These are phyloP conservation scores for Smutsia gigantea DNA, from an alignment of 2,797 vertebrate genomes.

Conservation along the genomic window DNA sequence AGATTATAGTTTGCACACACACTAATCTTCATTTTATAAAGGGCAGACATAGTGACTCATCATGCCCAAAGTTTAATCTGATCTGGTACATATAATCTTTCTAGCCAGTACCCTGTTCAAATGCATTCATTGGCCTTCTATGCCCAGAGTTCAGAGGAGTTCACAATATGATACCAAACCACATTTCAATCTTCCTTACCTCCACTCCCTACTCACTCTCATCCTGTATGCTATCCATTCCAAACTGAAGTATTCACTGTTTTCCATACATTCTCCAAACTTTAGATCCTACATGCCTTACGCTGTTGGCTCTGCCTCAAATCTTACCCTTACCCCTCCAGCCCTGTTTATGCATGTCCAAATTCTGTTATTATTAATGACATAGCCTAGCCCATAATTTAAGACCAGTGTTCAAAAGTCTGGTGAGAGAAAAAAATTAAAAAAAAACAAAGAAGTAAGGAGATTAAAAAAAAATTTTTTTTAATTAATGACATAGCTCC, in stretches of 20 bases:
- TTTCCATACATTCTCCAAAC: not conserved
- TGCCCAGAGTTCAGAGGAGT: not conserved
- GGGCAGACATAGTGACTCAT: not conserved
- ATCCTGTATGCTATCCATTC: not conserved
- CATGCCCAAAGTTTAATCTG: not conserved
- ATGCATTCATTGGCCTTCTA: not conserved
- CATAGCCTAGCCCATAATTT: no score
- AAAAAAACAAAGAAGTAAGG: no score
- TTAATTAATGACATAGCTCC: no score
- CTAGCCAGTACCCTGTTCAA: not conserved
- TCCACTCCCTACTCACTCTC: not conserved
- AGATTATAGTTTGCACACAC: not conserved
- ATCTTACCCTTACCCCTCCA: not conserved
- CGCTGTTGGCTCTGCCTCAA: not conserved
- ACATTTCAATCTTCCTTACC: not conserved
- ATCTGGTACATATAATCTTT: not conserved
- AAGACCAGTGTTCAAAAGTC: no score
- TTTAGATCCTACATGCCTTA: not conserved
- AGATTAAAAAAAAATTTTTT: no score
- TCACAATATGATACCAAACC: not conserved
- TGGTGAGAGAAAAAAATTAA: no score
- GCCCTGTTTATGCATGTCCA: not conserved
- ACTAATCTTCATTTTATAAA: not conserved
- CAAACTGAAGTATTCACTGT: not conserved
- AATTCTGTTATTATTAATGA: not conserved